Base-by-base conservation (phyloP, 2,797 vertebrate species). In the Holocentrus rufus region DNA sequence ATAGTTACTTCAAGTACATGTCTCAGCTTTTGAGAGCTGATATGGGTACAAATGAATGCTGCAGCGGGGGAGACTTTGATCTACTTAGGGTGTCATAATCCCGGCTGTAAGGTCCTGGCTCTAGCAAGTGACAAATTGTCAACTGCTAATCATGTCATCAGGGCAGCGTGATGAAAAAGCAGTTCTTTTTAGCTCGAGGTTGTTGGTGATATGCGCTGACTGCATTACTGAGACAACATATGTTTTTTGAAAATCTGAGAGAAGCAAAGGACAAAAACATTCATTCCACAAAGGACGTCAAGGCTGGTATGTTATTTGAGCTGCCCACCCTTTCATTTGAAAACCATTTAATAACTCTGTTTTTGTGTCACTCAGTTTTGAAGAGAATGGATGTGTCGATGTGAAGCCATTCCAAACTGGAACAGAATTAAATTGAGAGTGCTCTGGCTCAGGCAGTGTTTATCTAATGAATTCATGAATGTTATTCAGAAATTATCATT, bases 51-150 rank as follows among this genome's bases (percentile, higher is more conserved):
- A 87, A 82, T 62, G 70, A 85, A 80, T 7, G n/a, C 53, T 46
- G 69, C 1, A 27, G 74, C 68, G 47, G 60, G 46, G 60, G 47
- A 52, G 53, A 67, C 70, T 80, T 79, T 85, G 81, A 86, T 84
- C 78, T 72, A 58, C 82, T 82, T 76, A 68, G 34, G 23, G 36
- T 72, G 76, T 79, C 65, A 61, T 81, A 85, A 83, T 83, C 83
- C 76, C 3, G 5, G 27, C 64, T 82, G 64, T 72, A 73, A 58
- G 58, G 72, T 75, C 73, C 65, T 13, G 57, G 62, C 60, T 72
- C 64, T 56, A 31, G 31, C 63, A 64, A 52, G 60, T 75, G 82
- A 85, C 74, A 83, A 65, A 82, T 66, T 68, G 77, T 85, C 76
- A 68, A 49, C 46, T 42, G 27, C 68, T 75, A 65, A 81, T 85